phyloP scores from a whole-genome alignment of 2,797 vertebrate genomes.

The Taeniopygia guttata region DNA sequence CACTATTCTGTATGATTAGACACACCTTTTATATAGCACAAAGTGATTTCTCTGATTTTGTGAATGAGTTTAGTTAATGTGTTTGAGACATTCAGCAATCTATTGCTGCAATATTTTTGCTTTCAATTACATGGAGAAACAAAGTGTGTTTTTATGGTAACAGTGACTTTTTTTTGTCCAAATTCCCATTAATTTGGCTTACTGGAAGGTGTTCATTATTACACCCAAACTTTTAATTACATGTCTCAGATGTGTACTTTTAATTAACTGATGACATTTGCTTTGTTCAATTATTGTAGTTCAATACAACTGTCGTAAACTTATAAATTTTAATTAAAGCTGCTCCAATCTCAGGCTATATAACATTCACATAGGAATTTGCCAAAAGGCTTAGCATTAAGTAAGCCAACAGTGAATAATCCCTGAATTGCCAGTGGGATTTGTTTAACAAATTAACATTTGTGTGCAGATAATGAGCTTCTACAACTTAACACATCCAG shows the following conservation, averaged over 20 bases:
- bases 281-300: conserved; percentile 74
- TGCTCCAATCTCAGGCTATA: conserved; percentile 59
- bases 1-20: neutral
- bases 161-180: neutral
- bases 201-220: conserved; percentile 52
- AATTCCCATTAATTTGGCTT: conserved; percentile 51
- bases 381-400: conserved; percentile 73
- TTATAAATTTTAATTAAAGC: conserved; percentile 77
- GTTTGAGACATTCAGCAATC: neutral
- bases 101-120: neutral
- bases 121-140: neutral
- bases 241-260: conserved; percentile 68
- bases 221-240: conserved; percentile 76
- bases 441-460: conserved; percentile 78
- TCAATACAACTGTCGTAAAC: conserved; percentile 75
- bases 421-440: conserved; percentile 65
- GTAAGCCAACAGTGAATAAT: conserved; percentile 76
- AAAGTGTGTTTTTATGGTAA: neutral
- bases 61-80: neutral
- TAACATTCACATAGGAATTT: conserved; percentile 72
- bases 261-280: conserved; percentile 79
- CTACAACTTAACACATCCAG: conserved; percentile 56
- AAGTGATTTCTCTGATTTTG: neutral
- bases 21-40: neutral
- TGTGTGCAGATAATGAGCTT: conserved; percentile 74